Evolutionary conservation across 53 echinoderm and acorn worm genomes (phyloP).

Genomic region (Glandiceps talaboti): DNA sequence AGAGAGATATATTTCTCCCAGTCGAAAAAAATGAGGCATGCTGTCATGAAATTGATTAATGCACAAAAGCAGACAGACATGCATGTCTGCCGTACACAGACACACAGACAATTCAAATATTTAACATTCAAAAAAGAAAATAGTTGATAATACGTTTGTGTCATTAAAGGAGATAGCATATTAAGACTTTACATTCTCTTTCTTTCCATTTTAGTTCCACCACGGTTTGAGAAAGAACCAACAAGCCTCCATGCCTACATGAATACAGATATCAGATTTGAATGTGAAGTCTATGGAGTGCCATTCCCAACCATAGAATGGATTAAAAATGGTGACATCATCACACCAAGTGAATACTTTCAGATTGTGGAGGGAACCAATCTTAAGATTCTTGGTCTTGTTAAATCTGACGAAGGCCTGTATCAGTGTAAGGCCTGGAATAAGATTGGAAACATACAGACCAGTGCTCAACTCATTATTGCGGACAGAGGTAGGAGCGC

Average conservation of each 20-base stretch:
- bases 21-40: too few relatives aligned
- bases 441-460: slow-evolving; percentile 53
- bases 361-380: slow-evolving; percentile 23
- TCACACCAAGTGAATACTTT: slow-evolving; percentile 12
- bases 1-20: too few relatives aligned
- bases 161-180: too few relatives aligned
- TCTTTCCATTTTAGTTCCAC: slow-evolving; percentile 85
- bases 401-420: slow-evolving; percentile 35
- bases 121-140: too few relatives aligned
- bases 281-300: slow-evolving; percentile 69
- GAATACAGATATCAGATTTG: slow-evolving; percentile 20
- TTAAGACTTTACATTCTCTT: too few relatives aligned
- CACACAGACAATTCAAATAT: too few relatives aligned
- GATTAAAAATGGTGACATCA: slow-evolving; percentile 34
- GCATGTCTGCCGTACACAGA: too few relatives aligned
- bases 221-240: slow-evolving; percentile 49
- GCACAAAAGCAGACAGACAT: too few relatives aligned
- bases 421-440: slow-evolving; percentile 84
- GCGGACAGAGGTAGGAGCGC: slow-evolving; percentile 42
- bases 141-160: too few relatives aligned
- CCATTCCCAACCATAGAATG: slow-evolving; percentile 51
- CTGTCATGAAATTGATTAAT: too few relatives aligned
- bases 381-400: slow-evolving; percentile 30
- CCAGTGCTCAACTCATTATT: slow-evolving; percentile 61
- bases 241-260: slow-evolving; percentile 34